A percentile compares a stretch with the other conserved stretches of the same genome.
Conservation (phyloP, 1,140 invertebrate species). For the Aricia agestis region DNA sequence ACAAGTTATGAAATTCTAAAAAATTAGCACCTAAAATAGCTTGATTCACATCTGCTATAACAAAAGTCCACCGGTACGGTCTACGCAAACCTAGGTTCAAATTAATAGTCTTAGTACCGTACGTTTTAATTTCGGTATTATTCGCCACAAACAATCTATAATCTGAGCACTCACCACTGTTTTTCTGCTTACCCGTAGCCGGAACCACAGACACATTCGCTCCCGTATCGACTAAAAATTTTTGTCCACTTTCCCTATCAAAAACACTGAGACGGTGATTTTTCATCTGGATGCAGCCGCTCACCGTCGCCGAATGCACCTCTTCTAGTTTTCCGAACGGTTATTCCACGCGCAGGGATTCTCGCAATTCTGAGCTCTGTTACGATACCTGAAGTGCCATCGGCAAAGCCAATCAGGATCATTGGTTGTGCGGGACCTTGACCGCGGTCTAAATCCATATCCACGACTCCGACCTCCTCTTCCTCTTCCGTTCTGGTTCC, state of each 20-base stretch:
- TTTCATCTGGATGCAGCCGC: neutral
- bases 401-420: neutral
- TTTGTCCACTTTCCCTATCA: neutral
- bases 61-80: slow-evolving; percentile 22
- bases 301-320: neutral
- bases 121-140: slow-evolving; percentile 25
- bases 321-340: neutral
- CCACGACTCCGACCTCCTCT: too few species aligned
- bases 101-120: slow-evolving; percentile 21
- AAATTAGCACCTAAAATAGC: slow-evolving; percentile 23
- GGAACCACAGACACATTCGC: neutral
- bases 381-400: neutral
- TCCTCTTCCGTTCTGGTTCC: too few species aligned
- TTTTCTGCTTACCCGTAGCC: neutral
- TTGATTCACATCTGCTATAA: slow-evolving; percentile 25
- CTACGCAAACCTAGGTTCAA: slow-evolving; percentile 21
- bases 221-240: neutral
- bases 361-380: neutral
- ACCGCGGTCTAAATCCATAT: neutral
- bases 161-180: slow-evolving; percentile 9
- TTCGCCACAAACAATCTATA: slow-evolving; percentile 27
- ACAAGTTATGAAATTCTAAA: slow-evolving; percentile 15
- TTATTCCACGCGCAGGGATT: neutral
- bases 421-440: neutral
- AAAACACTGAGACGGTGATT: neutral